phyloP scores from a whole-genome alignment of 2,797 vertebrate species.

The Carduelis carduelis region DNA sequence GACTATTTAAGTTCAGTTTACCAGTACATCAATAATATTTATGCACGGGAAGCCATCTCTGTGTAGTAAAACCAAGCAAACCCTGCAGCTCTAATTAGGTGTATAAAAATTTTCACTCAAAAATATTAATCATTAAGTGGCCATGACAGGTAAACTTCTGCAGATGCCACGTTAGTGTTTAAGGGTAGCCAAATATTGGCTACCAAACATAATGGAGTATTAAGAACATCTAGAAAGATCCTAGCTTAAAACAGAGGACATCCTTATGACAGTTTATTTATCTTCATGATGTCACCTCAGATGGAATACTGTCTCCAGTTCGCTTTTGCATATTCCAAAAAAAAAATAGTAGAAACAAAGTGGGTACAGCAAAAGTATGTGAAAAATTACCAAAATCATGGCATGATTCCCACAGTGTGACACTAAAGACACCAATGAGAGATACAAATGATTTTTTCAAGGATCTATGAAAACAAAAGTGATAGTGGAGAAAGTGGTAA shows the following conservation, averaged over 20 bases:
- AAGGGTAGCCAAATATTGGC: background rate
- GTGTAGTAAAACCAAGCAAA: background rate
- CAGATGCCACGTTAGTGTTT: accelerated
- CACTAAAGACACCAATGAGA: background rate
- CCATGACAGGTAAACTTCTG: background rate
- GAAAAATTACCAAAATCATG: background rate
- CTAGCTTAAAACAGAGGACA: background rate
- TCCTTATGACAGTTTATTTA: background rate
- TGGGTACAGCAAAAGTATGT: background rate
- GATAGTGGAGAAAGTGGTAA: background rate
- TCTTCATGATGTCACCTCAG: background rate
- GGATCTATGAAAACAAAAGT: background rate
- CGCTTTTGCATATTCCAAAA: background rate
- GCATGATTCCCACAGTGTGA: background rate
- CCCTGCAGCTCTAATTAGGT: background rate
- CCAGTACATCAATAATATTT: background rate
- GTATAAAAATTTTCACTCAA: background rate
- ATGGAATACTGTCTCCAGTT: background rate
- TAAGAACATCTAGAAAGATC: background rate
- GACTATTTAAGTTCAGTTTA: background rate
- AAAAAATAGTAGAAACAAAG: background rate
- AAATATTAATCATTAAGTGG: background rate
- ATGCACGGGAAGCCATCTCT: background rate
- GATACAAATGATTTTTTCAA: background rate
- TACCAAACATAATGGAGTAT: background rate